These are phyloP conservation scores for Clarias platycephalus DNA, from an alignment of 2,797 vertebrate species.

Conservation along the genomic window DNA sequence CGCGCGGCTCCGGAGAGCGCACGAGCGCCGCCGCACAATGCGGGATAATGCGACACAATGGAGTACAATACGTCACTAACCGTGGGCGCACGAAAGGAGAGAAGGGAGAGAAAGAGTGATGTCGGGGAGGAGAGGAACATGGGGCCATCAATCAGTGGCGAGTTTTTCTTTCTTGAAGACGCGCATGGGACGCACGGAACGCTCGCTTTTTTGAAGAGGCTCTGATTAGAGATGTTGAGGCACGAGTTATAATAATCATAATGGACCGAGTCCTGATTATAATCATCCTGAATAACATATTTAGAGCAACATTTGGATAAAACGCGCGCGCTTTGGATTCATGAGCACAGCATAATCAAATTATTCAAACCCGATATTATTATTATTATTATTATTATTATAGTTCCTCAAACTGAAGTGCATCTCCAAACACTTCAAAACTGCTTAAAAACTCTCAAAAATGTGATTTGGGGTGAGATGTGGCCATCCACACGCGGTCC, in stretches of 20 bases:
- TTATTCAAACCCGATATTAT: not conserved
- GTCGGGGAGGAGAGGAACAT: not conserved
- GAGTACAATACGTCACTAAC: conserved; percentile 45
- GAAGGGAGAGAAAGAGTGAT: not conserved
- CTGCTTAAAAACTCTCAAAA: not conserved
- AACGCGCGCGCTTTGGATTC: no score
- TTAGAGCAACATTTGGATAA: not conserved
- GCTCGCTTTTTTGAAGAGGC: not conserved
- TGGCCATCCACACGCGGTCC: not conserved
- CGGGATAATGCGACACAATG: conserved; percentile 36
- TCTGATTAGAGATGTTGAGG: not conserved
- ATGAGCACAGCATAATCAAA: not conserved
- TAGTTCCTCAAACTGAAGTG: not conserved
- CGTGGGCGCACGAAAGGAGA: conserved; percentile 8
- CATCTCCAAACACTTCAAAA: not conserved
- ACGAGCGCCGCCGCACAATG: conserved; percentile 50
- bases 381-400: not conserved
- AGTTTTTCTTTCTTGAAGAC: not conserved
- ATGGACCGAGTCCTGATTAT: not conserved
- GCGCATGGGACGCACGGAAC: not conserved
- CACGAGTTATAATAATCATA: not conserved
- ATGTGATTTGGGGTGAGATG: not conserved
- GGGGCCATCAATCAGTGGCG: conserved; percentile 9
- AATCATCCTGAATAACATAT: not conserved
- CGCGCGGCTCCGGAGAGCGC: conserved; percentile 34